Conservation (phyloP, 2,888 invertebrate species). For the Diplazon laetatorius region DNA sequence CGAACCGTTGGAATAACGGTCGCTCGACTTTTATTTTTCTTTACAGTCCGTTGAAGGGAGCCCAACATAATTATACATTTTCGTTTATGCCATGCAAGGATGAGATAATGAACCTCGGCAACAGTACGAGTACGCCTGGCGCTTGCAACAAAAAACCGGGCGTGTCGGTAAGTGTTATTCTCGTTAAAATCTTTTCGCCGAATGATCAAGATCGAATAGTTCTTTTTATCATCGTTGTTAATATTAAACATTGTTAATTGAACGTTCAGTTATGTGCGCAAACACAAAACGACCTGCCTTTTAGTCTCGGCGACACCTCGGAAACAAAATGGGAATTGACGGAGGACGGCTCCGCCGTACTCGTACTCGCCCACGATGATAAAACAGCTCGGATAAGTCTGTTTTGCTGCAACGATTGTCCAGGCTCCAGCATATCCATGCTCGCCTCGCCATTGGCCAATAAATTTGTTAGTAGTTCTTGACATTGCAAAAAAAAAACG, state of each 20-base stretch:
- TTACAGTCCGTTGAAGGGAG: slow-evolving; percentile 35
- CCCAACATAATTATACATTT: slow-evolving; percentile 69
- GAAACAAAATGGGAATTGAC: slow-evolving; percentile 66
- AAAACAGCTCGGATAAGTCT: slow-evolving; percentile 81
- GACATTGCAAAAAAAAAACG: too few species aligned
- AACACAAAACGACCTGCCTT: not conserved
- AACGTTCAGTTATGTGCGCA: slow-evolving; percentile 69
- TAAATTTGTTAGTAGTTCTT: slow-evolving; percentile 42
- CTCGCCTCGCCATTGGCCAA: not conserved
- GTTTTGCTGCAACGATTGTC: slow-evolving; percentile 79
- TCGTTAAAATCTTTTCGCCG: not conserved
- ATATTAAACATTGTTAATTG: not conserved
- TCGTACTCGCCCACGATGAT: slow-evolving; percentile 69
- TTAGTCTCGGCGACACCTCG: slow-evolving; percentile 68
- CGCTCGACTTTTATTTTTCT: slow-evolving; percentile 8
- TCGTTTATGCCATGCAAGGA: slow-evolving; percentile 81
- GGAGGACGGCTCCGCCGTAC: not conserved
- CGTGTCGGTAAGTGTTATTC: slow-evolving; percentile 69
- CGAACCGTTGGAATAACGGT: too few species aligned
- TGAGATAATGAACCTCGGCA: slow-evolving; percentile 56
- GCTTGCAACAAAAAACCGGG: slow-evolving; percentile 59
- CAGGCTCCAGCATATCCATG: slow-evolving; percentile 69
- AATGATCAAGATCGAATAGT: not conserved
- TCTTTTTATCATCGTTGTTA: not conserved
- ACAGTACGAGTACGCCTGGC: not conserved